Evolutionary conservation across 2,113 vertebrate species (phyloP).

Genomic region (Lucifuga dentata): DNA sequence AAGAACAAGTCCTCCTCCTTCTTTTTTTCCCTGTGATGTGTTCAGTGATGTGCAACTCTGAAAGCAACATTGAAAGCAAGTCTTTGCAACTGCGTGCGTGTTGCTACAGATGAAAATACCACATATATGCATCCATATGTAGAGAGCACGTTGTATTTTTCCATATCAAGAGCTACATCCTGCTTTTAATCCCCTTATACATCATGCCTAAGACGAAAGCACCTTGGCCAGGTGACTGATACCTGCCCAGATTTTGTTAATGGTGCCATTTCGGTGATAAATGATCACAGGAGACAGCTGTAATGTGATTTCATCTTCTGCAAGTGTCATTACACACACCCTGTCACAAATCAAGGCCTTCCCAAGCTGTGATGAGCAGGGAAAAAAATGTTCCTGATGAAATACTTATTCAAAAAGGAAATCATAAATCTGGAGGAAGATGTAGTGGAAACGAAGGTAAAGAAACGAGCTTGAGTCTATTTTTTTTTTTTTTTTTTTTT

Average conservation of each 20-base stretch:
- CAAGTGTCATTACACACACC: slow-evolving; percentile 63
- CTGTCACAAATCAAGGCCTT: slow-evolving; percentile 72
- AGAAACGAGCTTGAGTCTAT: too few relatives aligned
- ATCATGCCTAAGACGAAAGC: slow-evolving; percentile 57
- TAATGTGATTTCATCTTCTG: slow-evolving; percentile 73
- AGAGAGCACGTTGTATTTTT: too few relatives aligned
- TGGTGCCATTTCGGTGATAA: slow-evolving; percentile 66
- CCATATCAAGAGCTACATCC: neutral
- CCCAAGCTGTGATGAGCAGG: slow-evolving; percentile 53
- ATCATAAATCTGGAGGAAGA: slow-evolving; percentile 64
- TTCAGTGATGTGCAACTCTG: slow-evolving; percentile 32
- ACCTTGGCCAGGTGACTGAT: slow-evolving; percentile 70
- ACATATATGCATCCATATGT: too few relatives aligned
- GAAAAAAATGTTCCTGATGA: slow-evolving; percentile 62
- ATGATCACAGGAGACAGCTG: slow-evolving; percentile 45
- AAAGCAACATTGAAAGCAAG: too few relatives aligned
- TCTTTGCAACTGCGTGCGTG: too few relatives aligned
- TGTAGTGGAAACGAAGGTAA: neutral
- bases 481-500: too few relatives aligned
- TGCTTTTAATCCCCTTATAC: slow-evolving; percentile 42
- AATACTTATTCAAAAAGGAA: slow-evolving; percentile 63
- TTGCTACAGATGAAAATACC: too few relatives aligned
- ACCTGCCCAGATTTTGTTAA: slow-evolving; percentile 77
- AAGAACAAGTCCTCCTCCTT: slow-evolving; percentile 52
- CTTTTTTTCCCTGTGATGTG: slow-evolving; percentile 54